Evolutionary conservation across 2,888 invertebrate genomes (phyloP).

Genomic region (Allacma fusca): DNA sequence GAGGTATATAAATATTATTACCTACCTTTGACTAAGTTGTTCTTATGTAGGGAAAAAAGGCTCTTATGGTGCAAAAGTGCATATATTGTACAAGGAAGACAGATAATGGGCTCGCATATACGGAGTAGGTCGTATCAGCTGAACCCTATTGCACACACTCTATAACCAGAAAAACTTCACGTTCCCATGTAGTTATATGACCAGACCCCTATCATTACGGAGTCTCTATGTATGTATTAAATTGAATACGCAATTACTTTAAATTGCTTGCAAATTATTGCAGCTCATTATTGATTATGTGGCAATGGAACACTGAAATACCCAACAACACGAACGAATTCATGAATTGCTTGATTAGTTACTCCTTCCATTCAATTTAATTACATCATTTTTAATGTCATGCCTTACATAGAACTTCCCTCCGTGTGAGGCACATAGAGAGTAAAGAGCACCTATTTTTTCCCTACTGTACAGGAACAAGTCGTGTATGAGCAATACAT

Average conservation of each 20-base stretch:
- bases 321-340: not conserved
- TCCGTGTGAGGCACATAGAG: not conserved
- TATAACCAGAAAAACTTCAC: not conserved
- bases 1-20: not conserved
- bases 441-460: no score
- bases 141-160: not conserved
- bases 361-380: slow-evolving; percentile 22
- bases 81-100: no score
- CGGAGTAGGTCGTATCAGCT: slow-evolving; percentile 17
- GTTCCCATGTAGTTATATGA: not conserved
- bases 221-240: not conserved
- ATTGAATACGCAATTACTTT: slow-evolving; percentile 35
- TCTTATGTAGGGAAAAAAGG: not conserved
- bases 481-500: no score
- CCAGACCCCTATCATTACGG: not conserved
- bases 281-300: slow-evolving; percentile 38
- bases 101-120: not conserved
- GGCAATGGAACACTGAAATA: slow-evolving; percentile 7
- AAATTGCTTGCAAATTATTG: slow-evolving; percentile 25
- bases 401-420: not conserved
- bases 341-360: slow-evolving; percentile 29
- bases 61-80: no score
- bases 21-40: not conserved
- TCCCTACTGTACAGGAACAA: no score
- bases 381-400: slow-evolving; percentile 16